phyloP scores from a whole-genome alignment of 2,797 vertebrate genomes.

The Chloroceryle inda region DNA sequence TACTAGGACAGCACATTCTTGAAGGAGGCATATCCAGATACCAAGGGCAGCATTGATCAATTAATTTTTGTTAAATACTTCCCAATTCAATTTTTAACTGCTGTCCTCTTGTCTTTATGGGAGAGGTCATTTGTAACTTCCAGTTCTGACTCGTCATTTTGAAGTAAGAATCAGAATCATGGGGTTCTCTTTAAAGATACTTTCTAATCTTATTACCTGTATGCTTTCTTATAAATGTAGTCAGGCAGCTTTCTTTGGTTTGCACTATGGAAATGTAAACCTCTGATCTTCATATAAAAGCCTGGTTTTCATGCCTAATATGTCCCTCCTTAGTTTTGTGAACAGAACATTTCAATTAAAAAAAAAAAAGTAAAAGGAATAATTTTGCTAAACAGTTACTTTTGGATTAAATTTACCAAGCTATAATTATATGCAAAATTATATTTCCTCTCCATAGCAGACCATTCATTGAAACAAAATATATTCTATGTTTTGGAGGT shows the following conservation, averaged over 20 bases:
- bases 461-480: not conserved
- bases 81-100: not conserved
- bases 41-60: not conserved
- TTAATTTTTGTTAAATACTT: not conserved
- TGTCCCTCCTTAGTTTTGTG: not conserved
- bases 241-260: not conserved
- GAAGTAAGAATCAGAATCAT: not conserved
- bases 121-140: not conserved
- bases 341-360: not conserved
- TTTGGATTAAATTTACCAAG: not conserved
- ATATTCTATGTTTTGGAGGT: not conserved
- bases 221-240: not conserved
- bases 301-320: not conserved
- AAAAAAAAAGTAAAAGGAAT: not conserved
- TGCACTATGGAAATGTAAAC: not conserved
- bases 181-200: not conserved
- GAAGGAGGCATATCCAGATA: not conserved
- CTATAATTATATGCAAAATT: not conserved
- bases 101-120: not conserved
- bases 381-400: not conserved
- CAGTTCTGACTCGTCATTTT: not conserved
- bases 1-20: not conserved
- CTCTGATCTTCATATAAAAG: not conserved
- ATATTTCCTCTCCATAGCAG: not conserved
- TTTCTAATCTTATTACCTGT: not conserved